phyloP scores from a whole-genome alignment of 2,113 vertebrate species.

The Butastur rufipennis region DNA sequence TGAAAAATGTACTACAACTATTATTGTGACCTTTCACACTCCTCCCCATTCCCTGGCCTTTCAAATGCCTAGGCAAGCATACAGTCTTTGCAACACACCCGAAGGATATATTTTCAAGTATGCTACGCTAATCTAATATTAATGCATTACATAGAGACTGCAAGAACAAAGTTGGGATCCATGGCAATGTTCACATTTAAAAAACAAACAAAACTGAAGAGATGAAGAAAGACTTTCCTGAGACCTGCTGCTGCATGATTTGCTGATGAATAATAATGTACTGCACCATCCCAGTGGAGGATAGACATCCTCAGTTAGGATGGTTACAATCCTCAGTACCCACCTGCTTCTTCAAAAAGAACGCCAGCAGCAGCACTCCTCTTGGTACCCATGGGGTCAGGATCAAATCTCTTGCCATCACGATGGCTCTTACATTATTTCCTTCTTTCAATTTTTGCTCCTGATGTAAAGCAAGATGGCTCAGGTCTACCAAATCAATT shows the following conservation, averaged over 20 bases:
- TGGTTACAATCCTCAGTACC: not conserved
- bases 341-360: not conserved
- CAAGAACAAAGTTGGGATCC: not conserved
- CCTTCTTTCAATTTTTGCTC: not conserved
- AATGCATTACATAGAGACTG: not conserved
- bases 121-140: not conserved
- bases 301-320: not conserved
- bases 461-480: not conserved
- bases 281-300: not conserved
- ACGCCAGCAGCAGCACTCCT: not conserved
- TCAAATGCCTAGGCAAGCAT: not conserved
- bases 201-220: accelerated
- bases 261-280: not conserved
- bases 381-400: not conserved
- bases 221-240: not conserved
- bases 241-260: not conserved
- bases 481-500: not conserved
- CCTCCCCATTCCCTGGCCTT: not conserved
- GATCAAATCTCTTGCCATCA: not conserved
- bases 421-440: not conserved
- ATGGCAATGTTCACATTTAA: not conserved
- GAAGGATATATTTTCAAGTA: not conserved
- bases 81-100: not conserved
- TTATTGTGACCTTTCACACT: not conserved
- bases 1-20: not conserved